Conservation (phyloP, 1,140 invertebrate genomes). For the Amyelois transitella region DNA sequence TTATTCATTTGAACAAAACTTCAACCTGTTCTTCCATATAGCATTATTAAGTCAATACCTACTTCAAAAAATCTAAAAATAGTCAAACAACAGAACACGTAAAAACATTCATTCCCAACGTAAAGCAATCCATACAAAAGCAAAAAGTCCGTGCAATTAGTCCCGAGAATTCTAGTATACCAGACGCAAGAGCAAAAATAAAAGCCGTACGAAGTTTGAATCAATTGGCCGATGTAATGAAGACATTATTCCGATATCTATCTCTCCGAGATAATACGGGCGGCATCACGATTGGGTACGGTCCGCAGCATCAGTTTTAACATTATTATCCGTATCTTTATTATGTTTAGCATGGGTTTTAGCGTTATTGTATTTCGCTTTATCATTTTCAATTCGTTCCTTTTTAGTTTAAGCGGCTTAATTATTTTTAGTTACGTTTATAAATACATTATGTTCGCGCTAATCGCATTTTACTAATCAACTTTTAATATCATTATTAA, state of each 20-base stretch:
- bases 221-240: slow-evolving; percentile 35
- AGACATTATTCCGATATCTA: slow-evolving; percentile 31
- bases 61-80: background rate
- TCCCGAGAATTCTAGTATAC: background rate
- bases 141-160: background rate
- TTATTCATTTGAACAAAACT: no score
- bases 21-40: no score
- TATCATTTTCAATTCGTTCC: background rate
- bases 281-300: slow-evolving; percentile 22
- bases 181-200: background rate
- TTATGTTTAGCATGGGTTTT: background rate
- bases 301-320: background rate
- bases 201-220: slow-evolving; percentile 7
- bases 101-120: background rate
- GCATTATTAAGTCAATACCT: no score
- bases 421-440: no score
- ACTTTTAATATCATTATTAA: no score
- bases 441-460: no score
- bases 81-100: background rate
- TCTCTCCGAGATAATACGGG: slow-evolving; percentile 29
- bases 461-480: no score
- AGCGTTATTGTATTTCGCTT: background rate
- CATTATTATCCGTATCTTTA: background rate
- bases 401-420: background rate
- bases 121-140: background rate